These are phyloP conservation scores for Psettodes erumei DNA, from an alignment of 2,113 vertebrate species.

Conservation along the genomic window DNA sequence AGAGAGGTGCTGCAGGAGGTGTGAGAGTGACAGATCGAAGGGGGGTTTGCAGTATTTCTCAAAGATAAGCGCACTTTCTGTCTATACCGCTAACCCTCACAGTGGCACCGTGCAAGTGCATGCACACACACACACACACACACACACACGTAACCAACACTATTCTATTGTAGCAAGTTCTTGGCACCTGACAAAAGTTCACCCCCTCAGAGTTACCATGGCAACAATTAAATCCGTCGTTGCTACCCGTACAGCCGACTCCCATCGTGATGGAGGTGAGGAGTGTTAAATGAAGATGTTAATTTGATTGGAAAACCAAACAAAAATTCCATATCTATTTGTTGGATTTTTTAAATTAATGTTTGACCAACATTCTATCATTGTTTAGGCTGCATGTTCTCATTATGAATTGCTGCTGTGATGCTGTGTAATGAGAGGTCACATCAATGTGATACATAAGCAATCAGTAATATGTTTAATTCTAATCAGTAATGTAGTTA, in stretches of 20 bases:
- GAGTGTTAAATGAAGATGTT: slow-evolving; percentile 43
- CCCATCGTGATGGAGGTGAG: slow-evolving; percentile 19
- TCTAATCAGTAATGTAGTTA: too few species aligned
- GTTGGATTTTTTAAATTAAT: slow-evolving; percentile 16
- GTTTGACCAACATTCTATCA: slow-evolving; percentile 40
- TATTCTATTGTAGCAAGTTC: slow-evolving; percentile 62
- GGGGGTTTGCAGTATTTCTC: slow-evolving; percentile 60
- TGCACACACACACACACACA: background rate
- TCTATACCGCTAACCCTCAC: slow-evolving; percentile 40
- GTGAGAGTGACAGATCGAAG: slow-evolving; percentile 63
- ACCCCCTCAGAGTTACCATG: slow-evolving; percentile 72
- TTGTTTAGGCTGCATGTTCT: background rate
- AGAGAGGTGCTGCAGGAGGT: slow-evolving; percentile 44
- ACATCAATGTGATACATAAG: background rate
- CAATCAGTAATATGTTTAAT: background rate
- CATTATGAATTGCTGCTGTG: background rate
- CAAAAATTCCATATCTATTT: background rate
- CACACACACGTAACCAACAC: slow-evolving; percentile 21
- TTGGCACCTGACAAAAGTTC: slow-evolving; percentile 79
- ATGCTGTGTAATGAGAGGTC: background rate
- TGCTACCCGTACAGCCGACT: slow-evolving; percentile 59
- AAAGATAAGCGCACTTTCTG: slow-evolving; percentile 69
- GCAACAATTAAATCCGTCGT: slow-evolving; percentile 67
- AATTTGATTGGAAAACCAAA: slow-evolving; percentile 35
- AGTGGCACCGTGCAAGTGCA: slow-evolving; percentile 8